Percentiles rank a stretch among this genome's conserved stretches.
Evolutionary conservation across 2,113 vertebrate genomes (phyloP).

Genomic region (Vulpes vulpes): DNA sequence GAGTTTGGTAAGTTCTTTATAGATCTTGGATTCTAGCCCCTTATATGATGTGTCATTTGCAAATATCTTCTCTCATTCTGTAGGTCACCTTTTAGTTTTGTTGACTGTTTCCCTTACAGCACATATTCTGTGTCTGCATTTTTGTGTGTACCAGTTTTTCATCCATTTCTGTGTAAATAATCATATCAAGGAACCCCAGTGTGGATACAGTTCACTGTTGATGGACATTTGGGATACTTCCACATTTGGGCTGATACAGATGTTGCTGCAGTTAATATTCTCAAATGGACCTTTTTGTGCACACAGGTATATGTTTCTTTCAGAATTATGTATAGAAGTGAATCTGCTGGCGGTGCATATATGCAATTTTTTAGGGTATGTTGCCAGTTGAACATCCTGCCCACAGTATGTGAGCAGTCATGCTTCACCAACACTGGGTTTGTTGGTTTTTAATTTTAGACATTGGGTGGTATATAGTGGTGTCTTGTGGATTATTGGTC

Average conservation of each 20-base stretch:
- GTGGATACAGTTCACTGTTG: background rate
- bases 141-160: accelerated
- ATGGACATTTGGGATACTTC: background rate
- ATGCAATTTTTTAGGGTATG: background rate
- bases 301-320: accelerated
- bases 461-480: background rate
- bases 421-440: background rate
- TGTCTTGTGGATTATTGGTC: background rate
- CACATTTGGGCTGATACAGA: background rate
- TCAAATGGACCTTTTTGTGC: background rate
- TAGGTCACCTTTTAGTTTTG: too few relatives aligned
- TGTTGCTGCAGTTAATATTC: background rate
- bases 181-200: too few relatives aligned
- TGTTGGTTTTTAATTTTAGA: background rate
- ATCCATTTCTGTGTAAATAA: background rate
- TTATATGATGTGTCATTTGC: too few relatives aligned
- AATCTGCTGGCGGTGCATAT: too few relatives aligned
- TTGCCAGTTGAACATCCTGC: background rate
- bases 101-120: too few relatives aligned
- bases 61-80: too few relatives aligned
- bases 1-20: too few relatives aligned
- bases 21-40: too few relatives aligned
- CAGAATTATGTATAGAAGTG: background rate
- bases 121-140: accelerated
- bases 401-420: background rate